phyloP scores from a whole-genome alignment of 2,797 vertebrate genomes.

The Bufotes viridis region DNA sequence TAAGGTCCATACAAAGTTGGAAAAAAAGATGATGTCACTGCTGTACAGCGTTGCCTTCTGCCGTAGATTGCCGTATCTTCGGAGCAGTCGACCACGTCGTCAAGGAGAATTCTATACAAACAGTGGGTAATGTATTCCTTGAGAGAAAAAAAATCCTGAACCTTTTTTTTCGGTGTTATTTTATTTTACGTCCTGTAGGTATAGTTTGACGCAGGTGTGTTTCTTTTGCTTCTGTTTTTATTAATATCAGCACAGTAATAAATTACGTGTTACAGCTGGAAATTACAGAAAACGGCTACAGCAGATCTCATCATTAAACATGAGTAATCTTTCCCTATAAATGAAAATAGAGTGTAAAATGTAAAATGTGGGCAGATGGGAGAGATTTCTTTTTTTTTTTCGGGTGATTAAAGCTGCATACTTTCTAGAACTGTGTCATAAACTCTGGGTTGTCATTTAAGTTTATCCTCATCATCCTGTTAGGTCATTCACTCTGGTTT shows the following conservation, averaged over 20 bases:
- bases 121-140: conserved; percentile 53
- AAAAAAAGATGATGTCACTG: conserved; percentile 50
- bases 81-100: conserved; percentile 63
- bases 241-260: conserved; percentile 61
- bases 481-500: conserved; percentile 46
- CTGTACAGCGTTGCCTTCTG: conserved; percentile 41
- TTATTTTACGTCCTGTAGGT: conserved; percentile 58
- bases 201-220: conserved; percentile 55
- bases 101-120: conserved; percentile 67
- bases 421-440: conserved; percentile 49
- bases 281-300: conserved; percentile 56
- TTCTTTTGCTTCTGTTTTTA: conserved; percentile 60
- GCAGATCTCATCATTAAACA: conserved; percentile 62
- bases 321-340: conserved; percentile 62
- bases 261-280: conserved; percentile 62
- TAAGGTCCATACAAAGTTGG: conserved; percentile 34
- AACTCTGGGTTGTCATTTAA: conserved; percentile 45
- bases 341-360: conserved; percentile 57
- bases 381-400: conserved; percentile 56
- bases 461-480: conserved; percentile 56
- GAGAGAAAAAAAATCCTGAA: conserved; percentile 6
- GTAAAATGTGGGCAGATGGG: conserved; percentile 62
- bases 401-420: conserved; percentile 31
- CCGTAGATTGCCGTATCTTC: conserved; percentile 48
- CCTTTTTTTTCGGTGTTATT: conserved; percentile 28